Evolutionary conservation across 1,140 invertebrate species (phyloP).

Genomic region (Oryzaephilus surinamensis): DNA sequence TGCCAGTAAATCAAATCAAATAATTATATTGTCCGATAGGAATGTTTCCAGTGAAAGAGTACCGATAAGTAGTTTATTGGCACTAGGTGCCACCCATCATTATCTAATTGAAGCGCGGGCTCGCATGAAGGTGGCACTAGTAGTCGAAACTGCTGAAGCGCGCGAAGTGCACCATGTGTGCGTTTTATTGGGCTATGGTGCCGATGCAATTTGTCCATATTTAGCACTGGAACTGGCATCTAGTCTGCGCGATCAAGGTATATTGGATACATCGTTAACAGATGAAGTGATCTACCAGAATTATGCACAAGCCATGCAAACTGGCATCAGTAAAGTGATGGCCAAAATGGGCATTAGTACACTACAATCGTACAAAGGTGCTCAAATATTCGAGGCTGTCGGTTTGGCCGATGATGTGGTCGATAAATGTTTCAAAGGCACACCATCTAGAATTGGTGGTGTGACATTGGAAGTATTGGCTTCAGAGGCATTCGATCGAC

Average conservation of each 20-base stretch:
- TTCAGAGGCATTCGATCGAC: conserved; percentile 76
- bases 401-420: conserved; percentile 87
- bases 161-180: conserved; percentile 96
- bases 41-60: conserved; percentile 56
- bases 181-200: conserved; percentile 91
- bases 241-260: conserved; percentile 67
- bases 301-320: conserved; percentile 45
- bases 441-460: conserved; percentile 90
- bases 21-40: conserved; percentile 81
- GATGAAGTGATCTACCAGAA: conserved; percentile 78
- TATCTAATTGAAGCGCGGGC: conserved; percentile 89
- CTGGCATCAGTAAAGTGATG: conserved; percentile 58
- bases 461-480: conserved; percentile 83
- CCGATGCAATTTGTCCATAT: conserved; percentile 96
- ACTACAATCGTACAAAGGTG: conserved; percentile 97
- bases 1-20: conserved; percentile 76
- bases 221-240: conserved; percentile 88
- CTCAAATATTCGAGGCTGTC: conserved; percentile 98
- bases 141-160: conserved; percentile 90
- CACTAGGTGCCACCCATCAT: conserved; percentile 87
- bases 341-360: conserved; percentile 99
- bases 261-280: conserved; percentile 62
- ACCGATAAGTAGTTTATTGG: conserved; percentile 74
- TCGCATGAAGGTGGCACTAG: conserved; percentile 90
- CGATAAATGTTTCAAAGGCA: conserved; percentile 86